phyloP scores from a whole-genome alignment of 2,888 invertebrate genomes.

The Drosophila rubida region DNA sequence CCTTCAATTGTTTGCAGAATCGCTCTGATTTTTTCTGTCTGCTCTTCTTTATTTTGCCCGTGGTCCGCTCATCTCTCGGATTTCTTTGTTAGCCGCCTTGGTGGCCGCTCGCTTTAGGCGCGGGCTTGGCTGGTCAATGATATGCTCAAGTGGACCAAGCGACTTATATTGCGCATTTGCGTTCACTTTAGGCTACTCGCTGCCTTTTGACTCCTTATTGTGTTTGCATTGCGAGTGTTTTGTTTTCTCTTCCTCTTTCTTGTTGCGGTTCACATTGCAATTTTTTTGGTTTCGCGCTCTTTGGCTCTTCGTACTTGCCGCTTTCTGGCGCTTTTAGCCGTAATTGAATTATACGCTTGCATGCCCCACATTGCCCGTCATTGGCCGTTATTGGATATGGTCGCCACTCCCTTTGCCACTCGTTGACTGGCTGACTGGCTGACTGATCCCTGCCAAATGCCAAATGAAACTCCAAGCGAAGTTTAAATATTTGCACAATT shows the following conservation, averaged over 20 bases:
- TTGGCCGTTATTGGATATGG: constrained; percentile 12
- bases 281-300: constrained; percentile 52
- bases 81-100: constrained; percentile 41
- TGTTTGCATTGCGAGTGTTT: constrained; percentile 28
- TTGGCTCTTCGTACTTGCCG: constrained; percentile 29
- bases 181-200: constrained; percentile 22
- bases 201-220: constrained; percentile 17
- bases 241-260: constrained; percentile 5
- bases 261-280: constrained; percentile 41
- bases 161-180: constrained; percentile 53
- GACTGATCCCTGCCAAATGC: constrained; percentile 12
- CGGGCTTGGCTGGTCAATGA: constrained; percentile 35
- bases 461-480: constrained; percentile 18
- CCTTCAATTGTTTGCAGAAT: constrained; percentile 56
- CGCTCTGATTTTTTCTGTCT: constrained; percentile 40
- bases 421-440: not conserved
- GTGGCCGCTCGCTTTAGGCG: constrained; percentile 32
- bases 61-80: constrained; percentile 50
- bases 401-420: not conserved
- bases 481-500: constrained; percentile 46
- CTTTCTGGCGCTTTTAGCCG: constrained; percentile 48
- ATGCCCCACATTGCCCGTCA: constrained; percentile 32
- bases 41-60: constrained; percentile 14
- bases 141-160: constrained; percentile 49
- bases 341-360: constrained; percentile 71